Conservation (phyloP, 2,888 invertebrate genomes). For the Chrysolina oricalcia region DNA sequence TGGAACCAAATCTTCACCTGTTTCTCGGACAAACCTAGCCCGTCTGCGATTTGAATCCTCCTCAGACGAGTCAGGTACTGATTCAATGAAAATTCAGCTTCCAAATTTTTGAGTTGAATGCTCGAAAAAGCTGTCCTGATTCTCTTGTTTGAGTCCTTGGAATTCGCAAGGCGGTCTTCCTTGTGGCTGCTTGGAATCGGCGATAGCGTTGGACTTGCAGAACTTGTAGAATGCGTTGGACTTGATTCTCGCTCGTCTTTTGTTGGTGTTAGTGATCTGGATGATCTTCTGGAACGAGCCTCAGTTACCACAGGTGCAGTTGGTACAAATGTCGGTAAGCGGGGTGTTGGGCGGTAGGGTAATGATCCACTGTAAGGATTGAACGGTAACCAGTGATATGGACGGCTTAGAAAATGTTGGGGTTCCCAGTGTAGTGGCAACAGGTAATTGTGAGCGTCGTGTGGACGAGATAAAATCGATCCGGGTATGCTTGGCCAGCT, state of each 20-base stretch:
- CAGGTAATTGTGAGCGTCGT: conserved; percentile 78
- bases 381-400: conserved; percentile 56
- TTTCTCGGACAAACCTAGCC: conserved; percentile 90
- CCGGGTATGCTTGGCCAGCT: background rate
- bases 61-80: conserved; percentile 93
- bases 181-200: conserved; percentile 67
- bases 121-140: conserved; percentile 96
- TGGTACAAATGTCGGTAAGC: conserved; percentile 57
- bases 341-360: conserved; percentile 66
- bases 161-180: conserved; percentile 71
- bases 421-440: conserved; percentile 77
- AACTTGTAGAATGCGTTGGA: conserved; percentile 67
- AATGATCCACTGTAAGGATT: conserved; percentile 53
- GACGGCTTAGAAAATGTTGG: conserved; percentile 65
- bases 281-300: conserved; percentile 27
- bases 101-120: conserved; percentile 88
- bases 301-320: conserved; percentile 24
- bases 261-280: conserved; percentile 43
- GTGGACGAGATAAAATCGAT: conserved; percentile 78
- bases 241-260: conserved; percentile 53
- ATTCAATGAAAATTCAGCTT: conserved; percentile 90
- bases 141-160: conserved; percentile 83
- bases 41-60: conserved; percentile 94
- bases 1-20: conserved; percentile 98
- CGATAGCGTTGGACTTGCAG: conserved; percentile 76